Evolutionary conservation across 1,140 invertebrate genomes (phyloP).

Genomic region (Sminthurinus signatus): DNA sequence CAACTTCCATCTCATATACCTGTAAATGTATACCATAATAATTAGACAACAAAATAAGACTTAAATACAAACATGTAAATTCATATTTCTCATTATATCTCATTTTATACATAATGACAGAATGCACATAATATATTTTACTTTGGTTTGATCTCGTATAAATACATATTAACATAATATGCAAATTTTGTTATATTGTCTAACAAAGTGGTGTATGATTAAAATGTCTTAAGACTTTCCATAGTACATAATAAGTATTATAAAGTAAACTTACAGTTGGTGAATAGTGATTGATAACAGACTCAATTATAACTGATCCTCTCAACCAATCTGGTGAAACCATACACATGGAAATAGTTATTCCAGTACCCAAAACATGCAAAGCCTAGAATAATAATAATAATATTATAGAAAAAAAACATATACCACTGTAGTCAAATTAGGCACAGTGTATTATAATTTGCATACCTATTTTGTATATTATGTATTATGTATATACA

Average conservation of each 20-base stretch:
- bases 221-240: too few species aligned
- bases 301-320: conserved; percentile 21
- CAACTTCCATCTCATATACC: conserved; percentile 23
- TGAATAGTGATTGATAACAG: conserved; percentile 28
- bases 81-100: background rate
- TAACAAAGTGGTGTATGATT: too few species aligned
- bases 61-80: background rate
- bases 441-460: too few species aligned
- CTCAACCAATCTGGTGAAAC: conserved; percentile 34
- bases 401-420: conserved; percentile 10
- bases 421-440: background rate
- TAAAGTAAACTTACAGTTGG: conserved; percentile 32
- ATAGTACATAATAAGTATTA: too few species aligned
- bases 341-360: conserved; percentile 27
- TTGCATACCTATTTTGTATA: background rate
- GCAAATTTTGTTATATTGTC: too few species aligned
- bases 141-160: too few species aligned
- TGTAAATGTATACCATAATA: background rate
- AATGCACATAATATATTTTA: too few species aligned
- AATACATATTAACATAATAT: too few species aligned
- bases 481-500: too few species aligned
- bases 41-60: background rate
- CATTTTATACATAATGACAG: background rate
- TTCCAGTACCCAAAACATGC: conserved; percentile 26
- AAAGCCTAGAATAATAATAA: conserved; percentile 27